Base-by-base conservation (phyloP, 2,797 vertebrate genomes). In the Cossypha polioptera region DNA sequence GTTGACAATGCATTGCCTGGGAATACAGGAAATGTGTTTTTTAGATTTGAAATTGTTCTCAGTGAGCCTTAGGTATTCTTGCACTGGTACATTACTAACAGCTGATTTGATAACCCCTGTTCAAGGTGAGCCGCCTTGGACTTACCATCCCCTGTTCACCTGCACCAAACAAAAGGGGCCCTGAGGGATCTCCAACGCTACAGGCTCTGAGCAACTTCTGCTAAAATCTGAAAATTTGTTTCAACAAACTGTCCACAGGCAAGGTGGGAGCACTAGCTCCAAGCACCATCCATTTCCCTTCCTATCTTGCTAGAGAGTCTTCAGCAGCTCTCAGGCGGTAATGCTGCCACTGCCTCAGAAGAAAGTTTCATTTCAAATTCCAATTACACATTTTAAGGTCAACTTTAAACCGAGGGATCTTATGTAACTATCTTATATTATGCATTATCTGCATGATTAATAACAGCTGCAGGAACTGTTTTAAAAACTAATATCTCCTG, bases 1-100 rank as follows among this genome's bases (percentile, higher is more conserved):
- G 88, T 38, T 73, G 58, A 81, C 84, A 84, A 88, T 59, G 58
- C 35, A 51, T 28, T 80, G 54, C 62, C 61, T 80, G 92, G 61
- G 91, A 88, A 79, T 58, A 75, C 0, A 16, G 59, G 28, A 92
- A 93, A 77, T 57, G 38, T 20, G 43, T 38, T 72, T 71, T 83
- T 88, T 75, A 68, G 20, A 38, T 62, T 82, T 58, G 24, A 69
- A 61, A 62, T 21, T 35, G 22, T 38, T 93, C 73, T 63, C 77
- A 47, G 24, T 38, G 16, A 63, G 65, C 45, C 55, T 47, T 10
- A 19, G 22, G 47, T 84, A 79, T 47, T 92, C 72, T 80, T 59
- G 50, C 20, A 11, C 40, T 57, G 59, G 55, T 89, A 76, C 38
- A n/a, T 63, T 79, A 82, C 36, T 40, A 73, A 50, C 15, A 76